phyloP scores from a whole-genome alignment of 2,888 invertebrate species.

The Scrobipalpa costella region DNA sequence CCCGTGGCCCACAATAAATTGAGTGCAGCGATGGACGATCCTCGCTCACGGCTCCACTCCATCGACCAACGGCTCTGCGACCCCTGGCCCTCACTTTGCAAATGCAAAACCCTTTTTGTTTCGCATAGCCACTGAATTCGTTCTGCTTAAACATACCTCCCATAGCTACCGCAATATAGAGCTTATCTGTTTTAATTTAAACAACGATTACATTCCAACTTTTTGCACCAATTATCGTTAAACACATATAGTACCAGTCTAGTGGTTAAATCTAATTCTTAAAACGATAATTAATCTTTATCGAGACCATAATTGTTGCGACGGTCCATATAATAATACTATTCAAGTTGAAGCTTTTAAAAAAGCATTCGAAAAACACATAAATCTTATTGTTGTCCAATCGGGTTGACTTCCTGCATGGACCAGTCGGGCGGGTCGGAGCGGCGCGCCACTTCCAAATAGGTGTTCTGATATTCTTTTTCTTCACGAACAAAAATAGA shows the following conservation, averaged over 20 bases:
- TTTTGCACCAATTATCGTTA: background rate
- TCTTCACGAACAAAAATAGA: slow-evolving; percentile 73
- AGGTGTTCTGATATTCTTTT: slow-evolving; percentile 76
- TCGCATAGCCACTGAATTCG: slow-evolving; percentile 13
- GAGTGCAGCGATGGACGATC: slow-evolving; percentile 43
- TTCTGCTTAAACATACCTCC: background rate
- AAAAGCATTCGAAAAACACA: slow-evolving; percentile 65
- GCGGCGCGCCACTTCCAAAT: slow-evolving; percentile 68
- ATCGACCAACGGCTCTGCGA: background rate
- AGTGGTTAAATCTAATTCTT: slow-evolving; percentile 1
- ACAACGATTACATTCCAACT: background rate
- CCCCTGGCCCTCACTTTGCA: slow-evolving; percentile 23
- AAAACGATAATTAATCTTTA: slow-evolving; percentile 30
- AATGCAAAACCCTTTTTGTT: slow-evolving; percentile 13
- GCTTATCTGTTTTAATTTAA: too few species aligned
- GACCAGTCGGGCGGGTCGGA: slow-evolving; percentile 59
- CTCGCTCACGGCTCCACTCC: slow-evolving; percentile 29
- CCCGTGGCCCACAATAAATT: slow-evolving; percentile 56
- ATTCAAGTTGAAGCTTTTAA: slow-evolving; percentile 44
- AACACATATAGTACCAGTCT: background rate
- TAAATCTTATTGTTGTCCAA: slow-evolving; percentile 77
- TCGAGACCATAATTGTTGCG: slow-evolving; percentile 31
- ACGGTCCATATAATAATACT: slow-evolving; percentile 34
- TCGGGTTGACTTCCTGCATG: slow-evolving; percentile 73
- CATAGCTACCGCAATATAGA: background rate